Evolutionary conservation across 2,797 vertebrate genomes (phyloP).

Genomic region (Hippocampus kuda): DNA sequence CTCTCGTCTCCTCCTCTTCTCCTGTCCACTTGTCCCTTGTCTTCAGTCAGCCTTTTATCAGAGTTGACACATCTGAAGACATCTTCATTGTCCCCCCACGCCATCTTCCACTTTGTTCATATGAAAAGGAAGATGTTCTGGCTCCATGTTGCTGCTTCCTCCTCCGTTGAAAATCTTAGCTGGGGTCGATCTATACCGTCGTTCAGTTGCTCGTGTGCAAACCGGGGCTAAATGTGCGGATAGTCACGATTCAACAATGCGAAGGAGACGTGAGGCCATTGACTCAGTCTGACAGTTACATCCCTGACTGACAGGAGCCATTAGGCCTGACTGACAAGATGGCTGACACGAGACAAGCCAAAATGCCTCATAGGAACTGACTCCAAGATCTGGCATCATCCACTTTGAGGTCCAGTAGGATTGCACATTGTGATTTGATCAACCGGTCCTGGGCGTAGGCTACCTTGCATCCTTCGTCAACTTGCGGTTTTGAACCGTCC

Average conservation of each 20-base stretch:
- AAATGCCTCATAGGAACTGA: conserved; percentile 46
- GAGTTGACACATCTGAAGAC: conserved; percentile 55
- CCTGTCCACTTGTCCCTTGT: conserved; percentile 48
- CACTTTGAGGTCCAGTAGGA: conserved; percentile 29
- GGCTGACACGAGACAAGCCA: conserved; percentile 56
- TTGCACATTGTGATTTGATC: too few species aligned
- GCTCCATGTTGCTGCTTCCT: conserved; percentile 7
- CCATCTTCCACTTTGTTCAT: conserved; percentile 15
- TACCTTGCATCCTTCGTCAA: too few species aligned
- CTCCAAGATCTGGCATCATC: conserved; percentile 17
- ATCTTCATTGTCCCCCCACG: conserved; percentile 30
- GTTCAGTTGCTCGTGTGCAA: background rate
- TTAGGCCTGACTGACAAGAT: conserved; percentile 64
- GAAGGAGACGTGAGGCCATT: conserved; percentile 33
- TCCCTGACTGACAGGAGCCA: conserved; percentile 59
- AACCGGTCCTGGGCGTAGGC: too few species aligned
- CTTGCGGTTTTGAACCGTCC: too few species aligned
- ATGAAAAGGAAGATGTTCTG: conserved; percentile 24
- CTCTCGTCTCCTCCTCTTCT: conserved; percentile 37
- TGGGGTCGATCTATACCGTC: background rate
- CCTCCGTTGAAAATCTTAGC: background rate
- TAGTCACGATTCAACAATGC: conserved; percentile 46
- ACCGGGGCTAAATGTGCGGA: conserved; percentile 39
- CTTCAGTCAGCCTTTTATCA: conserved; percentile 57
- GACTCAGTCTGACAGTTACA: conserved; percentile 54